Conservation (phyloP, 2,797 vertebrate genomes). For the Pseudochirops corinnae region DNA sequence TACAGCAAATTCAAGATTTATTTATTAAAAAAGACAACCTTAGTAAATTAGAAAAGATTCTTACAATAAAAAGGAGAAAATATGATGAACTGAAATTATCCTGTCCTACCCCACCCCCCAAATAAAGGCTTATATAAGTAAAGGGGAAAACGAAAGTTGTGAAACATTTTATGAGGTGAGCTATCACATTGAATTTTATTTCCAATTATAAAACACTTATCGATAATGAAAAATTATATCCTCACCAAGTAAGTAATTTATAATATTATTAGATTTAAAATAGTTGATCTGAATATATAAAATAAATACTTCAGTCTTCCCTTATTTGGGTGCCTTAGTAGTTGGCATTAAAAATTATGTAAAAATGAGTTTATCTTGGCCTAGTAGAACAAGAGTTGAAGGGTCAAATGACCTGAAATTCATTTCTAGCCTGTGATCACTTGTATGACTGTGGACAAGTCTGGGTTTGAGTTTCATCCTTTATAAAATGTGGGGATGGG, state of each 20-base stretch:
- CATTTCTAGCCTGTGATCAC: neutral
- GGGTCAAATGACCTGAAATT: neutral
- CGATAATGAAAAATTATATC: neutral
- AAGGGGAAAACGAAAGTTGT: neutral
- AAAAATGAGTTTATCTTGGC: neutral
- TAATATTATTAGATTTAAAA: neutral
- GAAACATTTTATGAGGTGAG: neutral
- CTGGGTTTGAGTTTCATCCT: neutral
- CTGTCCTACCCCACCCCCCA: neutral
- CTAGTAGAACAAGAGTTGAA: neutral
- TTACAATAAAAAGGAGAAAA: neutral
- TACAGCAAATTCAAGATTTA: neutral
- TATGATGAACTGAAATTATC: neutral
- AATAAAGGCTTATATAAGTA: neutral
- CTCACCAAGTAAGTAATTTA: neutral
- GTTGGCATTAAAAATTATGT: neutral
- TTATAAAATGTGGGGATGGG: neutral
- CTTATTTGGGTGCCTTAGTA: neutral
- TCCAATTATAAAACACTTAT: conserved; percentile 2
- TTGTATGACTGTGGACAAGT: neutral
- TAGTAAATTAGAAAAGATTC: neutral
- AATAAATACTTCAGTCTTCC: neutral
- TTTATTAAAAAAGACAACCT: neutral
- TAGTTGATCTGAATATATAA: neutral
- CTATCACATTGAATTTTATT: neutral